Percentiles rank a stretch among this genome's conserved stretches.
These are phyloP conservation scores for Gonatopus flavifemur DNA, from an alignment of 1,140 invertebrate species.

Conservation along the genomic window DNA sequence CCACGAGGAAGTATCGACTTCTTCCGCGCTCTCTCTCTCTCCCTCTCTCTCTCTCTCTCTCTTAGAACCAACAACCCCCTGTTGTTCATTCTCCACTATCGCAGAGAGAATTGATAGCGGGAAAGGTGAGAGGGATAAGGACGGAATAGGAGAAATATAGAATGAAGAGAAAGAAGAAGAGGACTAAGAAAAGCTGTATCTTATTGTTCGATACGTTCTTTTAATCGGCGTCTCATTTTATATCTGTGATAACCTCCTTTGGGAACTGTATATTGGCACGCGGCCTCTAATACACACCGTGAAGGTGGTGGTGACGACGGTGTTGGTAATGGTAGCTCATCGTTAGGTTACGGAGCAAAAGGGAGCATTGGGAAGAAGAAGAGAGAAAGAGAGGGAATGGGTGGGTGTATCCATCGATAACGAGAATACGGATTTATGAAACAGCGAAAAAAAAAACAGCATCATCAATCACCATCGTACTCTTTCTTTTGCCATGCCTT, in stretches of 20 bases:
- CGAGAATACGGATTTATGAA: slow-evolving; percentile 42
- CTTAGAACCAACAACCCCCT: too few species aligned
- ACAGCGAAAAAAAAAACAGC: slow-evolving; percentile 45
- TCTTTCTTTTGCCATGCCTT: slow-evolving; percentile 29
- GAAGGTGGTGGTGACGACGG: too few species aligned
- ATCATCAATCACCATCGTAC: slow-evolving; percentile 44
- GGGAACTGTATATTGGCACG: too few species aligned
- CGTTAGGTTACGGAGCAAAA: too few species aligned
- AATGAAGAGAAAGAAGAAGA: background rate
- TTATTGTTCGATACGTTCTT: slow-evolving; percentile 12
- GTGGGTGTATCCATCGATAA: slow-evolving; percentile 36
- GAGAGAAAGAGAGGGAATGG: too few species aligned
- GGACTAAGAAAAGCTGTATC: background rate
- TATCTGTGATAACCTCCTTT: slow-evolving; percentile 8
- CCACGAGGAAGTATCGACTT: slow-evolving; percentile 4
- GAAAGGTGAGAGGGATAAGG: background rate
- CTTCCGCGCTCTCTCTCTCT: too few species aligned
- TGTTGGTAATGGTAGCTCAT: too few species aligned
- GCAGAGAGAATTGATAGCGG: slow-evolving; percentile 6
- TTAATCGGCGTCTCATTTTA: slow-evolving; percentile 13
- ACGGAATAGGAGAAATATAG: too few species aligned
- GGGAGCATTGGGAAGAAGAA: too few species aligned
- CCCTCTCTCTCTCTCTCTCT: too few species aligned
- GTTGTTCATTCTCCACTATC: too few species aligned
- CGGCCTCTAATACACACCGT: too few species aligned